Conservation (phyloP, 2,797 vertebrate species). For the Smutsia gigantea region DNA sequence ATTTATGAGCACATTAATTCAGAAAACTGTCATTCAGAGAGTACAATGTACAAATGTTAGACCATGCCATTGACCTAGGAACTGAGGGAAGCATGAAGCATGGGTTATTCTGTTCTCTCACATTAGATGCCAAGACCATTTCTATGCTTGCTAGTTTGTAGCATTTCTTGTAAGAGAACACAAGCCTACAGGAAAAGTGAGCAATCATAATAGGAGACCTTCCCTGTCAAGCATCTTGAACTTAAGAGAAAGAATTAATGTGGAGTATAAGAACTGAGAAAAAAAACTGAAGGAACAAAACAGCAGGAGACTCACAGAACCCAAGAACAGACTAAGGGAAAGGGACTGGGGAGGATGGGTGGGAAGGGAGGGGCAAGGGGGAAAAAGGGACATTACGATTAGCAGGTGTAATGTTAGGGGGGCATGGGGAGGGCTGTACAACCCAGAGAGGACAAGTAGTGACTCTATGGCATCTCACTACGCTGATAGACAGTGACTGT, state of each 20-base stretch:
- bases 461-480: no score
- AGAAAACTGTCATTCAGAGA: background rate
- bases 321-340: no score
- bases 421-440: no score
- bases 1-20: background rate
- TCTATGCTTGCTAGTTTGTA: background rate
- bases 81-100: background rate
- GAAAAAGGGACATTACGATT: no score
- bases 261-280: no score
- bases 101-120: background rate
- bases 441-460: no score
- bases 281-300: no score
- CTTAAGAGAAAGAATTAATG: background rate
- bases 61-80: background rate
- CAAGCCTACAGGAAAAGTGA: conserved; percentile 12
- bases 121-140: background rate
- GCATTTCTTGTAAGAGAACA: background rate
- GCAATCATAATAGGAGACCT: background rate
- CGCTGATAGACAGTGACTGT: no score
- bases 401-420: no score
- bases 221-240: background rate
- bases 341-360: no score
- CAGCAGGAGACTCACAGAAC: no score
- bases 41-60: background rate
- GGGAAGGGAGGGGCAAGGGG: no score